phyloP scores from a whole-genome alignment of 2,888 invertebrate genomes.

The Carabus problematicus region DNA sequence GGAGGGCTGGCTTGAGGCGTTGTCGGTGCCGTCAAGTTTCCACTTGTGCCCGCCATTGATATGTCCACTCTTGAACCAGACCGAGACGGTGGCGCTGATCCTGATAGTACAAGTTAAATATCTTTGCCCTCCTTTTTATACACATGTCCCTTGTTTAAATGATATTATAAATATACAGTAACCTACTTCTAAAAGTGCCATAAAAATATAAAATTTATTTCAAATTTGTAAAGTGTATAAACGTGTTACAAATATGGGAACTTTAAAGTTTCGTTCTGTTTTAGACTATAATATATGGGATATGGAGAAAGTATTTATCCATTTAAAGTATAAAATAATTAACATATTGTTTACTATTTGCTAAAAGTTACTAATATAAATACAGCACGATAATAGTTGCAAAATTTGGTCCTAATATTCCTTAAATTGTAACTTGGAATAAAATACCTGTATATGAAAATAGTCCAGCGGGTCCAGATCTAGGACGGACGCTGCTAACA shows the following conservation, averaged over 20 bases:
- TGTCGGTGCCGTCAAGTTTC: conserved; percentile 75
- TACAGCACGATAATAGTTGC: no score
- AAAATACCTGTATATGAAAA: conserved; percentile 73
- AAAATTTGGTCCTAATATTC: no score
- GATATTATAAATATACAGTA: no score
- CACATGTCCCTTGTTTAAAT: no score
- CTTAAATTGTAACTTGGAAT: conserved; percentile 6
- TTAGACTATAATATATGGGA: neutral
- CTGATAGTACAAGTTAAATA: conserved; percentile 53
- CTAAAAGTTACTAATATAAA: no score
- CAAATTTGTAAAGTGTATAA: conserved; percentile 10
- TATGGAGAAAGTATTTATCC: conserved; percentile 35
- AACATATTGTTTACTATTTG: no score
- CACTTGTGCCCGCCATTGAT: conserved; percentile 67
- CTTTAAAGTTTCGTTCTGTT: neutral
- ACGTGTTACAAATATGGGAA: neutral
- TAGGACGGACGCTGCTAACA: conserved; percentile 65
- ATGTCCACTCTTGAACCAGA: conserved; percentile 76
- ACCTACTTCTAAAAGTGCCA: no score
- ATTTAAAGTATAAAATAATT: no score
- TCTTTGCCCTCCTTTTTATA: neutral
- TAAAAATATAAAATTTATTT: neutral
- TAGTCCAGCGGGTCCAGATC: conserved; percentile 81
- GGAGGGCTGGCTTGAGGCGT: conserved; percentile 80
- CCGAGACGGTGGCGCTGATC: conserved; percentile 76